Evolutionary conservation across 2,113 vertebrate genomes (phyloP).

Genomic region (Centrocercus urophasianus): DNA sequence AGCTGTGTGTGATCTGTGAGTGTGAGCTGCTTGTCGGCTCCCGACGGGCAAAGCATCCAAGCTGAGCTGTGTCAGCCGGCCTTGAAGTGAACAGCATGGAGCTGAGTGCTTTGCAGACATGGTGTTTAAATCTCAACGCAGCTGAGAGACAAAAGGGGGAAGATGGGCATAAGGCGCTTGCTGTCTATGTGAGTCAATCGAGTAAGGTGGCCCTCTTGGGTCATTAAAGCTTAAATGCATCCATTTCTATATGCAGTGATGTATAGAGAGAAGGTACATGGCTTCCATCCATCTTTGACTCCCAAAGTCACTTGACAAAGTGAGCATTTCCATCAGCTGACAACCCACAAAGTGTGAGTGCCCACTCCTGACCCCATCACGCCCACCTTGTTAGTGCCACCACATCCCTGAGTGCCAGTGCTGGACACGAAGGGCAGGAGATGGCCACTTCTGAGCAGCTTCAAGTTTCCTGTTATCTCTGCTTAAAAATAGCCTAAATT

Average conservation of each 20-base stretch:
- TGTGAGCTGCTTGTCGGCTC: slow-evolving; percentile 43
- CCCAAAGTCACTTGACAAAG: too few relatives aligned
- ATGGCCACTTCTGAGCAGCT: neutral
- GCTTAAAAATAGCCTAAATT: neutral
- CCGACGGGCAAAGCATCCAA: slow-evolving; percentile 35
- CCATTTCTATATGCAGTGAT: neutral
- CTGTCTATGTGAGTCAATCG: neutral
- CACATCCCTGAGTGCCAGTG: rapidly evolving
- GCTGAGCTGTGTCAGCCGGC: slow-evolving; percentile 58
- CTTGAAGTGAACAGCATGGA: slow-evolving; percentile 63
- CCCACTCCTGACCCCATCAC: too few relatives aligned
- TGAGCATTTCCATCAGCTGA: too few relatives aligned
- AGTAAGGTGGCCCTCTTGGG: neutral
- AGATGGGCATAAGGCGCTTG: rapidly evolving
- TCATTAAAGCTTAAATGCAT: rapidly evolving
- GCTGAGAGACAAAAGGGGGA: neutral
- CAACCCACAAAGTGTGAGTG: too few relatives aligned
- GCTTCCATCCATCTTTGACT: neutral
- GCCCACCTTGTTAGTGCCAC: too few relatives aligned
- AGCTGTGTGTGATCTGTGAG: slow-evolving; percentile 64
- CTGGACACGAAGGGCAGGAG: rapidly evolving
- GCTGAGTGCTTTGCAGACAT: neutral
- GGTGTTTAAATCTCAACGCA: neutral
- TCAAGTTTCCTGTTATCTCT: neutral
- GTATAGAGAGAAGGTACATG: rapidly evolving